phyloP scores from a whole-genome alignment of 2,113 vertebrate species.

The Callithrix jacchus region DNA sequence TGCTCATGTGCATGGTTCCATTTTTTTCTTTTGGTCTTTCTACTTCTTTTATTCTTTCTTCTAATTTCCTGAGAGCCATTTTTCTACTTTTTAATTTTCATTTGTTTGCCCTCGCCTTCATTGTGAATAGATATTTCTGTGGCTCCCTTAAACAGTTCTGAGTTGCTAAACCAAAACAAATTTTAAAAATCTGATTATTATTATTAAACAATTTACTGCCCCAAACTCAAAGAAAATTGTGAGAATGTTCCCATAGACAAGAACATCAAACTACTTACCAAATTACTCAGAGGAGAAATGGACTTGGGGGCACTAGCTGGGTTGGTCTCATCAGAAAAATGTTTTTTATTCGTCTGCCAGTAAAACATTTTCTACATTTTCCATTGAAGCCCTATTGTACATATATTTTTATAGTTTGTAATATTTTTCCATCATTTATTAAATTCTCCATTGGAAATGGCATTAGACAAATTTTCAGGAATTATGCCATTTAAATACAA shows the following conservation, averaged over 20 bases:
- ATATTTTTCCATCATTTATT: conserved; percentile 29
- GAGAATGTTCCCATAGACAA: not conserved
- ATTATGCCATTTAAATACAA: conserved; percentile 31
- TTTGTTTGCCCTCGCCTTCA: not conserved
- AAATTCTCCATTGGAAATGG: not conserved
- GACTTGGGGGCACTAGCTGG: not conserved
- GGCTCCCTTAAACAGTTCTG: not conserved
- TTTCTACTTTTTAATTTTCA: not conserved
- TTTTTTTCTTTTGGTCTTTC: not conserved
- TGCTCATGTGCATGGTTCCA: not conserved
- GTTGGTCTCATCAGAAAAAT: conserved; percentile 13
- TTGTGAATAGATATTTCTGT: not conserved
- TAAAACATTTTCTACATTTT: conserved; percentile 3
- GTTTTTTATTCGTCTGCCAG: conserved; percentile 15
- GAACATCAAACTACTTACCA: conserved; percentile 29
- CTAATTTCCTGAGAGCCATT: not conserved
- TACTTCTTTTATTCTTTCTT: not conserved
- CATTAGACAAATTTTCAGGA: conserved; percentile 17
- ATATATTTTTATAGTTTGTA: conserved; percentile 8
- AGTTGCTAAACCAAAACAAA: not conserved
- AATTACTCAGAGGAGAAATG: not conserved
- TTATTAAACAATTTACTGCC: not conserved
- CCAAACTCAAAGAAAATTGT: conserved; percentile 12
- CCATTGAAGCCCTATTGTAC: not conserved
- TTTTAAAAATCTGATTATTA: not conserved